These are phyloP conservation scores for Ormia ochracea DNA, from an alignment of 2,888 invertebrate genomes.

Conservation along the genomic window DNA sequence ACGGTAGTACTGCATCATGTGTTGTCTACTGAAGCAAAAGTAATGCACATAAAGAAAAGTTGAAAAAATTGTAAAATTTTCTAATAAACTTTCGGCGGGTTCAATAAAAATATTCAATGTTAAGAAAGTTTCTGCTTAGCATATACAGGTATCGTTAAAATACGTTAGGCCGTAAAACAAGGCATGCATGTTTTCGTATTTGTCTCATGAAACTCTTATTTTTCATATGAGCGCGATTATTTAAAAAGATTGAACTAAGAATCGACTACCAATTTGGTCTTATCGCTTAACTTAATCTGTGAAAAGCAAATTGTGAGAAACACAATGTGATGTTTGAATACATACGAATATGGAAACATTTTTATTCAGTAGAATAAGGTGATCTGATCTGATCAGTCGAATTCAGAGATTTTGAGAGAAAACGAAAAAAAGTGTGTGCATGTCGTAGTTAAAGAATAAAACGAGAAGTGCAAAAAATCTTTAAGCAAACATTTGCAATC, in stretches of 20 bases:
- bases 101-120: too few species aligned
- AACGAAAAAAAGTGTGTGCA: not conserved
- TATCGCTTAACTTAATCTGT: constrained; percentile 31
- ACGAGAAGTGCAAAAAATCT: constrained; percentile 10
- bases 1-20: too few species aligned
- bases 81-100: too few species aligned
- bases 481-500: not conserved
- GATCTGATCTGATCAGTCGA: constrained; percentile 49
- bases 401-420: constrained; percentile 38
- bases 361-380: not conserved
- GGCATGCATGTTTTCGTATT: not conserved
- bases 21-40: too few species aligned
- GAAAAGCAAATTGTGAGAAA: not conserved
- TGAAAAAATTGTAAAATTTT: too few species aligned
- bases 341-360: not conserved
- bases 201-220: not conserved
- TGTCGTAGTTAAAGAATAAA: not conserved
- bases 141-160: too few species aligned
- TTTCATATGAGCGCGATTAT: not conserved
- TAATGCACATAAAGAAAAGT: too few species aligned
- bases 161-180: not conserved
- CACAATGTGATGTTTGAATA: constrained; percentile 8
- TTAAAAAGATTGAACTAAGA: not conserved
- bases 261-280: not conserved
- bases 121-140: too few species aligned